A percentile compares a stretch with the other conserved stretches of the same genome.
Evolutionary conservation across 1,140 invertebrate genomes (phyloP).

Genomic region (Drosophila oshimai): DNA sequence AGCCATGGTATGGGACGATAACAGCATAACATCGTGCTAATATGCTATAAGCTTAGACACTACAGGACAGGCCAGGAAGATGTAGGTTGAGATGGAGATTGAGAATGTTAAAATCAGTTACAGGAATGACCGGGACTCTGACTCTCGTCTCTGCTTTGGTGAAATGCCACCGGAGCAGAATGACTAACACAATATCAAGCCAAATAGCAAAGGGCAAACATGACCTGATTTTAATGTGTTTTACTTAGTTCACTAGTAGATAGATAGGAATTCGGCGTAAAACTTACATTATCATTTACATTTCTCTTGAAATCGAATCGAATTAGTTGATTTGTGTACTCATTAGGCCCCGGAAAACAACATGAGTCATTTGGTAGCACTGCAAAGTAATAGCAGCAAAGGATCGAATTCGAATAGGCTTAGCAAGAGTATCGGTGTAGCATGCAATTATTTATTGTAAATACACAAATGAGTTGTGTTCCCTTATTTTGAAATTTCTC

Average conservation of each 20-base stretch:
- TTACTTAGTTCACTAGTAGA: constrained; percentile 33
- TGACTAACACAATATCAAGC: constrained; percentile 22
- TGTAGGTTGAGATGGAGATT: too few species aligned
- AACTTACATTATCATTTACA: neutral
- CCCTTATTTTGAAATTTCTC: neutral
- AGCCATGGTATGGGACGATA: neutral
- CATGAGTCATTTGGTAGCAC: neutral
- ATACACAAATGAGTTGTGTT: constrained; percentile 9
- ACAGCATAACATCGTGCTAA: neutral
- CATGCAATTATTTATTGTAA: constrained; percentile 2
- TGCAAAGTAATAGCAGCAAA: neutral
- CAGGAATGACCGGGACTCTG: constrained; percentile 15
- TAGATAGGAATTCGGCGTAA: constrained; percentile 33
- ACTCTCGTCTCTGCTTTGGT: neutral
- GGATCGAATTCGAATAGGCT: neutral
- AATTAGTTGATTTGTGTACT: neutral
- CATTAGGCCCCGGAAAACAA: neutral
- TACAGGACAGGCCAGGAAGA: neutral
- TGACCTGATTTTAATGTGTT: constrained; percentile 40
- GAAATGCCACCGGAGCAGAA: neutral
- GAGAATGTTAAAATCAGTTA: neutral
- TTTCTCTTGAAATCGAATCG: neutral
- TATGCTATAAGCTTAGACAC: neutral
- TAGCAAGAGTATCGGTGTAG: neutral
- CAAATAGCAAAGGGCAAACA: constrained; percentile 21